A percentile compares a stretch with the other conserved stretches of the same genome.
These are phyloP conservation scores for Aurelia sp. DNA, from an alignment of 30 jellyfish, hydroid and myxozoan genomes.

Conservation along the genomic window DNA sequence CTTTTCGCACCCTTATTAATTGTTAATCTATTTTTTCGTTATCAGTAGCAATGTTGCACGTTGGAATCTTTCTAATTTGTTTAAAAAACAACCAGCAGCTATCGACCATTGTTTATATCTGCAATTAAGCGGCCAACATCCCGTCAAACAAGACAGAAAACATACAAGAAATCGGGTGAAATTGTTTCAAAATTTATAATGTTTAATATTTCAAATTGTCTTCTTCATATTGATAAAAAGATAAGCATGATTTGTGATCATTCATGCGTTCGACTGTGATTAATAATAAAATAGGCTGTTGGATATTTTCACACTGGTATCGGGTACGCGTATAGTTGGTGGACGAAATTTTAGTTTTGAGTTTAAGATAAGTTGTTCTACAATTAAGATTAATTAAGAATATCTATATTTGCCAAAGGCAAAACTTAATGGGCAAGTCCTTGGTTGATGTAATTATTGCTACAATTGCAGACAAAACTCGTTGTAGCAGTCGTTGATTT, in stretches of 20 bases:
- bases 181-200: background rate
- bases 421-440: too few species aligned
- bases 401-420: too few species aligned
- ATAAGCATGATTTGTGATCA: background rate
- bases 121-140: background rate
- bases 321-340: slow-evolving; percentile 3
- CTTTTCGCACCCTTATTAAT: too few species aligned
- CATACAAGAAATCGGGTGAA: background rate
- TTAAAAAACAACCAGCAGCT: background rate
- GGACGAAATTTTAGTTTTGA: background rate
- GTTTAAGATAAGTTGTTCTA: too few species aligned
- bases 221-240: background rate
- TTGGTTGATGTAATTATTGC: too few species aligned
- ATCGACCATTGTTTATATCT: background rate
- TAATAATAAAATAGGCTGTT: background rate
- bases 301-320: background rate
- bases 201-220: background rate
- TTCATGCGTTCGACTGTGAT: background rate
- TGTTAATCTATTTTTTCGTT: too few species aligned
- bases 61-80: background rate
- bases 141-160: background rate
- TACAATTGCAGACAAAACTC: too few species aligned
- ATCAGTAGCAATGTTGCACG: too few species aligned
- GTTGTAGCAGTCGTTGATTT: too few species aligned
- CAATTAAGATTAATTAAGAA: too few species aligned